Evolutionary conservation across 2,113 vertebrate genomes (phyloP), one percentile per base, ranked within the genome.

Genomic region (Galemys pyrenaicus): DNA sequence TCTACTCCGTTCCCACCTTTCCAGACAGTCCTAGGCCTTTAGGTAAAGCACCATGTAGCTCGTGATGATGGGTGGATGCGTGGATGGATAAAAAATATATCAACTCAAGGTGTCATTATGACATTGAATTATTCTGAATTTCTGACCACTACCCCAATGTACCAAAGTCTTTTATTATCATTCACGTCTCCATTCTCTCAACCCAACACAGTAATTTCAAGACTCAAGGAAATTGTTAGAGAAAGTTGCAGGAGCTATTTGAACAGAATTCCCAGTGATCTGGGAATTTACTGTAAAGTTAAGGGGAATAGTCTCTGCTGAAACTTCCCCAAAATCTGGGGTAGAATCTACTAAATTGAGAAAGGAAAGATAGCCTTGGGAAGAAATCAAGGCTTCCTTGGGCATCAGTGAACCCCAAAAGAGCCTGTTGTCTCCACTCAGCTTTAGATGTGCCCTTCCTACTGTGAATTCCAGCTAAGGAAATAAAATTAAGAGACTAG

Each of bases 401-500:
- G 8, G 9, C 19, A 49, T 81, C 73, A 44, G 64, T 51, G 22
- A 44, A 9, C 68, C 35, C 0, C 0, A 32, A 22, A 87, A 80
- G 6, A 78, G 67, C 35, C 35, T 54, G 3, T 46, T 64, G 49
- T 58, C 83, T 60, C 74, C 28, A 65, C 17, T 94, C n/a, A 19
- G 24, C 28, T 44, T 62, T 11, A 28, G 30, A n/a, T 0, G 15
- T 0, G 6, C 26, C 49, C 74, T 90, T 67, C n/a, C 30, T 73
- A 30, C 62, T 60, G 30, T n/a, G 82, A 80, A 96, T 80, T 94
- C 64, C 41, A 16, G 71, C 89, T 94, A 62, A 37, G 71, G 39
- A 94, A 95, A 96, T 82, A 89, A 94, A 95, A 95, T 82, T 73
- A 87, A 90, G 77, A 85, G 79, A 70, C 91, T 78, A 91, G 80